These are phyloP conservation scores for Tribolium madens DNA, from an alignment of 1,140 invertebrate species.

Conservation along the genomic window DNA sequence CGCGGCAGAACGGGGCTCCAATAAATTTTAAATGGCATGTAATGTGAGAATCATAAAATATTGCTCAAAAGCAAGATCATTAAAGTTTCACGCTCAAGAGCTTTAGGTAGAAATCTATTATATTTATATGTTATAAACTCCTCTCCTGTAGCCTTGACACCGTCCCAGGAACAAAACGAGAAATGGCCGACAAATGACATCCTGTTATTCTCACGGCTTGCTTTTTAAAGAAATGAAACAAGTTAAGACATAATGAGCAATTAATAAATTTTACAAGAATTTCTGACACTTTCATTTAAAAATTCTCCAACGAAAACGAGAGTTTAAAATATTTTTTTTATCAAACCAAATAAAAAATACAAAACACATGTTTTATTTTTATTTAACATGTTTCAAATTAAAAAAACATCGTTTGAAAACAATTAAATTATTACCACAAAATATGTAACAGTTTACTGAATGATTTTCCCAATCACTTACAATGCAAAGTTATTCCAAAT, in stretches of 20 bases:
- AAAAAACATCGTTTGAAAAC: no score
- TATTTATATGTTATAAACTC: slow-evolving; percentile 37
- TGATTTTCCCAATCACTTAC: background rate
- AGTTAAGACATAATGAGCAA: slow-evolving; percentile 17
- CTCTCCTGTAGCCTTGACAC: background rate
- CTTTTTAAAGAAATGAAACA: background rate
- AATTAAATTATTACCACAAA: background rate
- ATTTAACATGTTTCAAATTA: no score
- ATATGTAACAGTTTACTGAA: background rate
- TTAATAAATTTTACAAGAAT: slow-evolving; percentile 27
- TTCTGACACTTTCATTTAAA: background rate
- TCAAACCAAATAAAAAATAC: background rate
- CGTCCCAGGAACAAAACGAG: background rate
- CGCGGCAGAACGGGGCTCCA: background rate
- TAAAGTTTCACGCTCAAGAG: slow-evolving; percentile 40
- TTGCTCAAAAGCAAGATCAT: slow-evolving; percentile 22
- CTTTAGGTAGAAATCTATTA: slow-evolving; percentile 37
- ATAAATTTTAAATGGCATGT: slow-evolving; percentile 31
- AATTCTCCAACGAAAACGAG: background rate
- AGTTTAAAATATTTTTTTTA: background rate
- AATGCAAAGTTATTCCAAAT: background rate
- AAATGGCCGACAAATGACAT: background rate
- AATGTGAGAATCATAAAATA: slow-evolving; percentile 21
- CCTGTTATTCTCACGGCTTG: background rate
- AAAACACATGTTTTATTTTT: no score